These are phyloP conservation scores for Saccopteryx leptura DNA, from an alignment of 2,113 vertebrate genomes.

Conservation along the genomic window DNA sequence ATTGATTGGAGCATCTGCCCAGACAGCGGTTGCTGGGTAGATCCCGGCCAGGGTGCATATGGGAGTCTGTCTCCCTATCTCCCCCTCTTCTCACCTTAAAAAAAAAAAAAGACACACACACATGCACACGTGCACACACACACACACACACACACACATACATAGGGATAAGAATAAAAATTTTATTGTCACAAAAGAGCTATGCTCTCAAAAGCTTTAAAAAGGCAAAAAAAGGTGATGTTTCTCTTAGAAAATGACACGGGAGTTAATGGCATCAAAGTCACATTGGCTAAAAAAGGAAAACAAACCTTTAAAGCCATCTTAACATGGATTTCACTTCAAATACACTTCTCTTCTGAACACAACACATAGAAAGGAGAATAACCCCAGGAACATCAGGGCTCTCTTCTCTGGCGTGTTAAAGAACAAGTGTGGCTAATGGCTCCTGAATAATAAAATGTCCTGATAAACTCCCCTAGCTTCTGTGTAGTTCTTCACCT, in stretches of 20 bases:
- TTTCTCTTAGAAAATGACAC: constrained; percentile 43
- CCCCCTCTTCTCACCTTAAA: too few species aligned
- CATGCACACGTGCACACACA: too few species aligned
- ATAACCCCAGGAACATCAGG: background rate
- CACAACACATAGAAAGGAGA: background rate
- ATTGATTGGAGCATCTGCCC: too few species aligned
- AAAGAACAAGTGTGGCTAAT: constrained; percentile 39
- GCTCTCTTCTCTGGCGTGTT: background rate
- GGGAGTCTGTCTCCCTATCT: too few species aligned
- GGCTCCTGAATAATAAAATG: constrained; percentile 34
- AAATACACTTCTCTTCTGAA: background rate
- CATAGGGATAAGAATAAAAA: constrained; percentile 5
- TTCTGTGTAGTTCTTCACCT: background rate
- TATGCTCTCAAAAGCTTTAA: constrained; percentile 48
- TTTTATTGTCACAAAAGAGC: constrained; percentile 23
- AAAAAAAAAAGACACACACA: too few species aligned
- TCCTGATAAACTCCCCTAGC: background rate
- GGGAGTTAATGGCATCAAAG: constrained; percentile 38
- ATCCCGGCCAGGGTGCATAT: too few species aligned
- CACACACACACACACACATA: too few species aligned
- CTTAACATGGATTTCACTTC: background rate
- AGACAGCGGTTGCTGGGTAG: too few species aligned
- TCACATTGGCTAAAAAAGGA: background rate
- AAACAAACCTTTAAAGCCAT: constrained; percentile 12
- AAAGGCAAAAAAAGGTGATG: constrained; percentile 28